A percentile compares a stretch with the other conserved stretches of the same genome.
These are phyloP conservation scores for Tragelaphus eurycerus DNA, from an alignment of 2,797 vertebrate genomes.

Conservation along the genomic window DNA sequence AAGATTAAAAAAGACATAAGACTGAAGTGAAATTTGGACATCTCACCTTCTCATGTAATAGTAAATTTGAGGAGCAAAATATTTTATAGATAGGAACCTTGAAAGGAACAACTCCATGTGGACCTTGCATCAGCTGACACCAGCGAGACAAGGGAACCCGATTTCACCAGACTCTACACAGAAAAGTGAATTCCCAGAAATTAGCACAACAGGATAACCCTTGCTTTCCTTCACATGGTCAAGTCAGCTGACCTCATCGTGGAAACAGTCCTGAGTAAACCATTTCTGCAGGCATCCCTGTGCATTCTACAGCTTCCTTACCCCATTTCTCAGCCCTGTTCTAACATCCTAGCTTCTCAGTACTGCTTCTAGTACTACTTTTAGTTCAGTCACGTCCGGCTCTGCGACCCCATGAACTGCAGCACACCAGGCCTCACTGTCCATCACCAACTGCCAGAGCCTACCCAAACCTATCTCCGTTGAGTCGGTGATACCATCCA, in stretches of 20 bases:
- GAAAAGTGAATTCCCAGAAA: background rate
- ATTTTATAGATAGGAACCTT: background rate
- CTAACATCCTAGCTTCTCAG: background rate
- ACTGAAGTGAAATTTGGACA: background rate
- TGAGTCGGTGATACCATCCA: background rate
- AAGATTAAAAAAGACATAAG: background rate
- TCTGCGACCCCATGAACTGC: background rate
- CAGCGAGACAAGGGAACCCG: background rate
- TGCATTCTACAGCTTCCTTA: background rate
- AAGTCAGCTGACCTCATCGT: background rate
- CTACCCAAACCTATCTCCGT: rapidly evolving
- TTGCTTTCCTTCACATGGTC: background rate
- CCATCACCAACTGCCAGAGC: background rate
- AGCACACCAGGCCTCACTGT: background rate
- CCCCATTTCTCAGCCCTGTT: no score
- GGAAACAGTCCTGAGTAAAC: background rate
- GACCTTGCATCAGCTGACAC: no score
- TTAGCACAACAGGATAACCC: background rate
- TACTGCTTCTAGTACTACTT: background rate
- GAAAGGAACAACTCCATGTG: background rate
- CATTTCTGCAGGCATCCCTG: background rate
- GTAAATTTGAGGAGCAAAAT: background rate
- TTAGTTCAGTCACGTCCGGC: rapidly evolving
- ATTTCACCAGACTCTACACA: background rate
- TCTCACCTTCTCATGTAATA: background rate